phyloP scores from a whole-genome alignment of 1,140 invertebrate genomes.

The Myzus persicae region DNA sequence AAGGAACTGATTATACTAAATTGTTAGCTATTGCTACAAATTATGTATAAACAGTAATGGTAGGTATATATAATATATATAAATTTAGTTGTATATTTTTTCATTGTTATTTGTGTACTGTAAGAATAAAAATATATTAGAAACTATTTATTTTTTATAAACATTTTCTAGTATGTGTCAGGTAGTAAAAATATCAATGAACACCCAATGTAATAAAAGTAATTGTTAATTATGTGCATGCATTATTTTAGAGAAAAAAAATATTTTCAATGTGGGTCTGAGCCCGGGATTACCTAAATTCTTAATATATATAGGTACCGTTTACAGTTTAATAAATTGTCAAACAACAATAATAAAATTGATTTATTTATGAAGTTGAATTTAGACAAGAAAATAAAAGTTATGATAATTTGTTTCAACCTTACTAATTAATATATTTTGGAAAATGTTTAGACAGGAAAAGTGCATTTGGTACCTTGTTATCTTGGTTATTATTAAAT shows the following conservation, averaged over 20 bases:
- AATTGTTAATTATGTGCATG: background rate
- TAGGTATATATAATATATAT: slow-evolving; percentile 8
- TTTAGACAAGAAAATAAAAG: background rate
- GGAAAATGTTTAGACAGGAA: too few species aligned
- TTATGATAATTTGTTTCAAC: background rate
- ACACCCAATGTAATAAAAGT: background rate
- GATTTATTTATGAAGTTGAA: background rate
- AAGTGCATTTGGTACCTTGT: too few species aligned
- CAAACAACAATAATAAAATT: background rate
- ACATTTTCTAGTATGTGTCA: background rate
- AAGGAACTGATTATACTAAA: slow-evolving; percentile 94
- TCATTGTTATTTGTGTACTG: background rate
- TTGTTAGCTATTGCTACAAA: slow-evolving; percentile 89
- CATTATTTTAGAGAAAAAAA: background rate
- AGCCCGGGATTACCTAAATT: background rate
- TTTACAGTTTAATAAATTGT: background rate
- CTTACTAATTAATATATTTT: too few species aligned
- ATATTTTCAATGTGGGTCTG: background rate
- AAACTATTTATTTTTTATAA: background rate
- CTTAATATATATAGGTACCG: background rate
- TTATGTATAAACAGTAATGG: slow-evolving; percentile 77
- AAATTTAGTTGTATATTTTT: slow-evolving; percentile 30
- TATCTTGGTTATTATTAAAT: background rate
- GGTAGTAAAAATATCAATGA: background rate
- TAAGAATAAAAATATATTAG: slow-evolving; percentile 6